phyloP scores from a whole-genome alignment of 1,140 invertebrate genomes.

The Teleogryllus occipitalis region DNA sequence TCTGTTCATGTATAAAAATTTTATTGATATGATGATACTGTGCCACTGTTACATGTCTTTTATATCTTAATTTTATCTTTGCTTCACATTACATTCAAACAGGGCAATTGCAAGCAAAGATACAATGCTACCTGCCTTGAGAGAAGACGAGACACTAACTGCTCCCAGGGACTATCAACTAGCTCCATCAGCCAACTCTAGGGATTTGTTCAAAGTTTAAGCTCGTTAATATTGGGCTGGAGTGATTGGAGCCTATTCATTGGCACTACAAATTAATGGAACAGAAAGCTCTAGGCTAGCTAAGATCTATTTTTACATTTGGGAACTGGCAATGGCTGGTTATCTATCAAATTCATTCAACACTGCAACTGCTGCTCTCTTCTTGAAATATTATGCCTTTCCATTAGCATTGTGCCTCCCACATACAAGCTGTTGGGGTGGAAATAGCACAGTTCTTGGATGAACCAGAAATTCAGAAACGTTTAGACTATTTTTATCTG shows the following conservation, averaged over 20 bases:
- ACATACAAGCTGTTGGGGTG: background rate
- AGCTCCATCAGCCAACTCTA: conserved; percentile 3
- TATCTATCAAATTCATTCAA: background rate
- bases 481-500: background rate
- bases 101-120: background rate
- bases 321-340: background rate
- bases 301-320: background rate
- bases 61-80: background rate
- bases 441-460: background rate
- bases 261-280: background rate
- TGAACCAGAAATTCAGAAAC: background rate
- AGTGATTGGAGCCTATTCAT: background rate
- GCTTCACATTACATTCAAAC: conserved; percentile 4
- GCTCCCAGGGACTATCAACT: background rate
- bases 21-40: conserved; percentile 1
- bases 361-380: background rate
- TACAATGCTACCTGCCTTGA: conserved; percentile 3
- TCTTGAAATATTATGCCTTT: background rate
- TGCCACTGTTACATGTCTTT: conserved; percentile 4
- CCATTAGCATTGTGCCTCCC: background rate
- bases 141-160: background rate
- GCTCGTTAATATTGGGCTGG: conserved; percentile 3
- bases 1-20: background rate
- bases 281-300: background rate
- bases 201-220: conserved; percentile 1